Evolutionary conservation across 2,797 vertebrate species (phyloP).

Genomic region (Phrynocephalus guinanensis): DNA sequence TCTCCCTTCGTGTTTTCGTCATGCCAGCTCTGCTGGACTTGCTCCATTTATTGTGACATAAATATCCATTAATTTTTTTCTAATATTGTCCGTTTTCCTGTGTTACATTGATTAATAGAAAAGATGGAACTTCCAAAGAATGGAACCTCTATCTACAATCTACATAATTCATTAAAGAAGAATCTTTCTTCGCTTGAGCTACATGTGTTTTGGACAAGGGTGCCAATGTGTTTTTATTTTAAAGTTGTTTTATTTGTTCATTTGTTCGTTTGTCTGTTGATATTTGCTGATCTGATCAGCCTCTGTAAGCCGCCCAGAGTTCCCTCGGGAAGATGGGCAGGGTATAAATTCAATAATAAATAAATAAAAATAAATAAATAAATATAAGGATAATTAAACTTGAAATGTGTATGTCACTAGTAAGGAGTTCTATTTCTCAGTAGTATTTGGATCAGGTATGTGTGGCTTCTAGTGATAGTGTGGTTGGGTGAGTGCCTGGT

Average conservation of each 20-base stretch:
- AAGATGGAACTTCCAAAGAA: neutral
- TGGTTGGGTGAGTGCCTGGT: too few relatives aligned
- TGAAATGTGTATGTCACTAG: neutral
- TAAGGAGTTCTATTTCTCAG: neutral
- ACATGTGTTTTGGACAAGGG: too few relatives aligned
- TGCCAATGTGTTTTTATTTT: too few relatives aligned
- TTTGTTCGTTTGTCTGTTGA: too few relatives aligned
- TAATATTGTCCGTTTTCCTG: conserved; percentile 6
- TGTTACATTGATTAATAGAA: conserved; percentile 20
- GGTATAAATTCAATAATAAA: too few relatives aligned
- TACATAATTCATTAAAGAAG: neutral
- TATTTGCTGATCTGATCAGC: too few relatives aligned
- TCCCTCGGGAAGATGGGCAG: too few relatives aligned
- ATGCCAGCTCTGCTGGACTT: conserved; percentile 12
- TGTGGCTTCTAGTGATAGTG: too few relatives aligned
- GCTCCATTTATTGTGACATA: conserved; percentile 7
- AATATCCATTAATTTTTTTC: conserved; percentile 21
- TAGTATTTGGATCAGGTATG: neutral
- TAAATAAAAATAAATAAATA: too few relatives aligned
- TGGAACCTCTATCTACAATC: neutral
- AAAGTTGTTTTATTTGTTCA: too few relatives aligned
- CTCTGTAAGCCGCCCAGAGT: too few relatives aligned
- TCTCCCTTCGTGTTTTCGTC: conserved; percentile 31
- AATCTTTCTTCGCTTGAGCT: too few relatives aligned
- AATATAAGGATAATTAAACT: neutral